These are phyloP conservation scores for Dascyllus trimaculatus DNA, from an alignment of 2,113 vertebrate species.

Conservation along the genomic window DNA sequence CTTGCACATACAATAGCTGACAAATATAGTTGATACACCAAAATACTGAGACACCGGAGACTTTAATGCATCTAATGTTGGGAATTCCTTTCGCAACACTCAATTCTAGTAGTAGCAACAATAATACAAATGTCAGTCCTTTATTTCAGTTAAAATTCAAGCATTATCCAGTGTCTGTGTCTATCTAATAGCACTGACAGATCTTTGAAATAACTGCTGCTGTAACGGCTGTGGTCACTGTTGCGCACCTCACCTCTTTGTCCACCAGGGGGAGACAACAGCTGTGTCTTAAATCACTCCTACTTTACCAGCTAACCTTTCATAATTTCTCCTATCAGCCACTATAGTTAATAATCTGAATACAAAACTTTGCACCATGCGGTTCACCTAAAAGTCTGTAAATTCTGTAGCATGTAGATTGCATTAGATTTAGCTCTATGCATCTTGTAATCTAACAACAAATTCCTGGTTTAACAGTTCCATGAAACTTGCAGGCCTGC, in stretches of 20 bases:
- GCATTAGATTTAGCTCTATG: not conserved
- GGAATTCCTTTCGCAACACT: too few species aligned
- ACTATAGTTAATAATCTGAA: not conserved
- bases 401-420: not conserved
- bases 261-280: conserved; percentile 60
- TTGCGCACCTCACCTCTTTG: not conserved
- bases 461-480: not conserved
- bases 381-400: not conserved
- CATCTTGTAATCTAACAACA: not conserved
- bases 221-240: not conserved
- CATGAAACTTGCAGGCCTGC: conserved; percentile 15
- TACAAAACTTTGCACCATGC: not conserved
- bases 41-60: too few species aligned
- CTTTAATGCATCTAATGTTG: too few species aligned
- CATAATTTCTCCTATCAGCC: not conserved
- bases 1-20: too few species aligned
- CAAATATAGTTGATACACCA: too few species aligned
- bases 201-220: too few species aligned
- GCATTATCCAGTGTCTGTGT: too few species aligned
- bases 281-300: not conserved
- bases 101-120: too few species aligned
- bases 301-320: too few species aligned
- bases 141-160: too few species aligned
- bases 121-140: too few species aligned
- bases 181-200: too few species aligned